phyloP scores from a whole-genome alignment of 2,113 vertebrate species.

The Pteropus alecto region DNA sequence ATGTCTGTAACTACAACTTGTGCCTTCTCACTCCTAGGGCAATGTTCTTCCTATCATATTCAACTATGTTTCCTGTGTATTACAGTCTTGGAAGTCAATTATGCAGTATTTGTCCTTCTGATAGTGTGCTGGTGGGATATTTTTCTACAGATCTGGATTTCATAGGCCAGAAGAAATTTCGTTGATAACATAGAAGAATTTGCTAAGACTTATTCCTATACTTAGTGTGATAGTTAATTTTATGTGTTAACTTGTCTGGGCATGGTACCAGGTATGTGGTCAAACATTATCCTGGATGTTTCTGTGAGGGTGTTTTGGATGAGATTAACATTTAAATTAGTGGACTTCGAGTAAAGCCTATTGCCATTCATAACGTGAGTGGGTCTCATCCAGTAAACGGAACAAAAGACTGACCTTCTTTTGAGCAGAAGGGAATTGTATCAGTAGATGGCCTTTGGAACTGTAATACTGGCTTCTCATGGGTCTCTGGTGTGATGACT shows the following conservation, averaged over 20 bases:
- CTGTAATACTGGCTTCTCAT: neutral
- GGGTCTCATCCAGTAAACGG: neutral
- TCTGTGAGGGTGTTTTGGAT: neutral
- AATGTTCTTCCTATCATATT: neutral
- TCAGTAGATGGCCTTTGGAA: neutral
- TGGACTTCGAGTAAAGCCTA: neutral
- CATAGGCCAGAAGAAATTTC: neutral
- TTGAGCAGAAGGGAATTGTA: neutral
- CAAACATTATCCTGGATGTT: slow-evolving; percentile 1
- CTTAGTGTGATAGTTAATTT: neutral
- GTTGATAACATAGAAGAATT: neutral
- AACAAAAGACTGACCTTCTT: neutral
- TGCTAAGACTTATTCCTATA: neutral
- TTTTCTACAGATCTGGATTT: neutral
- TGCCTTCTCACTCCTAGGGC: neutral
- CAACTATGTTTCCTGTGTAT: neutral
- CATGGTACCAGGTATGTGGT: neutral
- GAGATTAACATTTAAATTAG: slow-evolving; percentile 32
- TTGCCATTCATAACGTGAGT: neutral
- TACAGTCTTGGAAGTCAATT: neutral
- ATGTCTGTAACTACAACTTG: neutral
- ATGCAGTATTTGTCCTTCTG: neutral
- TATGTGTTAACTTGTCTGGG: neutral
- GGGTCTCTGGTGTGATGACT: neutral
- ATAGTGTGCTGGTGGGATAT: neutral